Evolutionary conservation across 1,140 invertebrate genomes (phyloP), one percentile per base, ranked within the genome.

Genomic region (Tetraneura akinire): DNA sequence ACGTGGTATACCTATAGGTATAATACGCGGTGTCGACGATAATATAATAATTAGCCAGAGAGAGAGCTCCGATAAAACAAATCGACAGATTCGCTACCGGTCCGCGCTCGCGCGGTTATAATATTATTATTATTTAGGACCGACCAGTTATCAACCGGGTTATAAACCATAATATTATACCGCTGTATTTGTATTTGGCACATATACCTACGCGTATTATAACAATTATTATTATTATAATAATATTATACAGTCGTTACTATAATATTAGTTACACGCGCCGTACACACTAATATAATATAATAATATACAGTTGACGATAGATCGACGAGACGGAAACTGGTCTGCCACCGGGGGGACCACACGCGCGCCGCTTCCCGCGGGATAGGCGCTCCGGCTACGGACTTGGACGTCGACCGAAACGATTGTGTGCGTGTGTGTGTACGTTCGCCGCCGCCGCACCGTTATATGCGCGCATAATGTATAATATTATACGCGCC

Each of bases 261-360:
- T n/a, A n/a, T n/a, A n/a, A n/a, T n/a, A n/a, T n/a, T n/a, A n/a
- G n/a, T n/a, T n/a, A n/a, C n/a, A n/a, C n/a, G n/a, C n/a, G n/a
- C n/a, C n/a, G n/a, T n/a, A n/a, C n/a, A n/a, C n/a, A n/a, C n/a
- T n/a, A n/a, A n/a, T n/a, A n/a, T n/a, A n/a, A n/a, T n/a, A n/a
- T n/a, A n/a, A n/a, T n/a, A n/a, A n/a, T n/a, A n/a, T n/a, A n/a
- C n/a, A n/a, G 62, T 23, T 37, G 37, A 68, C 64, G 64, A 68
- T 42, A 42, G 66, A 68, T 47, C n/a, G n/a, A n/a, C n/a, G 66
- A 68, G 66, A 76, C 11, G 53, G 21, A 76, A 55, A 76, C 73
- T 57, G 53, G 73, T 76, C 70, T 73, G 49, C 47, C 70, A 73
- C 73, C 73, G 73, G 51, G 73, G 64, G 73, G 73, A 76, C 73